These are phyloP conservation scores for Gadopsis bispinosus DNA, from an alignment of 2,797 vertebrate genomes.

Conservation along the genomic window DNA sequence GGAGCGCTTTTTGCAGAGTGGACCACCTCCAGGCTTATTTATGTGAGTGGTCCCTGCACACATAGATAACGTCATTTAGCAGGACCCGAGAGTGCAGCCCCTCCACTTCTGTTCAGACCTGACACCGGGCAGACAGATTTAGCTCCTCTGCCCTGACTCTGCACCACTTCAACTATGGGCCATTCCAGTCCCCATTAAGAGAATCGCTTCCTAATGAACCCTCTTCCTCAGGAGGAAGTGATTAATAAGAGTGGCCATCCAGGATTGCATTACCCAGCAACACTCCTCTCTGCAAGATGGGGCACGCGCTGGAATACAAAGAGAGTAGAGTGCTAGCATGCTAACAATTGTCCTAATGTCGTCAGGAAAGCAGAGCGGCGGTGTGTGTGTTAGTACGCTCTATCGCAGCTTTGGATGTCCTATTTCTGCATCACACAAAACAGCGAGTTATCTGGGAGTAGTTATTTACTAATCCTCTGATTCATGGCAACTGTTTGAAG, in stretches of 20 bases:
- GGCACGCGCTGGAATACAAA: conserved; percentile 67
- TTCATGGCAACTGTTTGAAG: conserved; percentile 63
- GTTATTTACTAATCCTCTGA: conserved; percentile 64
- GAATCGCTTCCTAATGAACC: conserved; percentile 82
- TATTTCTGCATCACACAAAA: conserved; percentile 42
- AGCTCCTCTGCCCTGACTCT: conserved; percentile 64
- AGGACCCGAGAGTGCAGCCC: conserved; percentile 45
- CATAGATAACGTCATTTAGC: conserved; percentile 72
- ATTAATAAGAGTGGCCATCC: conserved; percentile 74
- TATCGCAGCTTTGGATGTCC: conserved; percentile 18
- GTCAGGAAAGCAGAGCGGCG: conserved; percentile 5
- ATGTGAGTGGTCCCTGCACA: conserved; percentile 63
- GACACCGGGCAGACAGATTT: conserved; percentile 70
- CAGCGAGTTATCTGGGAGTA: conserved; percentile 42
- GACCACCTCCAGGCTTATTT: conserved; percentile 67
- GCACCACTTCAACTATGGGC: conserved; percentile 75
- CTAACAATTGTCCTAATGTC: conserved; percentile 42
- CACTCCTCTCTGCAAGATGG: conserved; percentile 38
- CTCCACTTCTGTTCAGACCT: conserved; percentile 49
- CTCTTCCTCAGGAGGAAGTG: conserved; percentile 74
- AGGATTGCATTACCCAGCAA: conserved; percentile 70
- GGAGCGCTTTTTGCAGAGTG: conserved; percentile 18
- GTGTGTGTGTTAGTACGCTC: neutral
- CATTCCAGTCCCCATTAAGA: conserved; percentile 78
- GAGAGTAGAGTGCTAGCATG: conserved; percentile 41